Percentiles rank a stretch among this genome's conserved stretches.
Conservation (phyloP, 92 coral and sea anemone genomes). For the Diadumene lineata region DNA sequence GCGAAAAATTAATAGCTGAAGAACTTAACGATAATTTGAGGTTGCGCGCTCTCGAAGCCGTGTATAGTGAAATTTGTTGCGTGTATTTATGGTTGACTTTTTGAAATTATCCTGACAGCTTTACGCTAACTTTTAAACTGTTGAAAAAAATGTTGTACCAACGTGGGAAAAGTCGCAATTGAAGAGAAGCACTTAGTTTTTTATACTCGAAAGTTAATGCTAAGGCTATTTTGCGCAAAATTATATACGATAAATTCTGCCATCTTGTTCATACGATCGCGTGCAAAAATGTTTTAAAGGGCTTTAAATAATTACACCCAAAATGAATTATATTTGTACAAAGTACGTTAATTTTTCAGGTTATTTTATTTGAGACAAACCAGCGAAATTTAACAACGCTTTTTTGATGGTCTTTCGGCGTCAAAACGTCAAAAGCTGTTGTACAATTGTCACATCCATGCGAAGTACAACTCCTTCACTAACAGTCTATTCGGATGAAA, state of each 20-base stretch:
- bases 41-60: constrained; percentile 21
- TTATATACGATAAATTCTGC: too few species aligned
- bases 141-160: too few species aligned
- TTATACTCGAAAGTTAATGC: neutral
- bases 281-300: too few species aligned
- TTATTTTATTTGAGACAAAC: too few species aligned
- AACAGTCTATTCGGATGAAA: neutral
- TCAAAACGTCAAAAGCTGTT: constrained; percentile 15
- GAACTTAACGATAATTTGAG: constrained; percentile 43
- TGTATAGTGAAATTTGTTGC: neutral
- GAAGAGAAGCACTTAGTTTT: neutral
- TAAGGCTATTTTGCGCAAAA: neutral
- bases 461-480: constrained; percentile 17
- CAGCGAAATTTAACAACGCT: too few species aligned
- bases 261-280: too few species aligned
- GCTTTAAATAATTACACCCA: too few species aligned
- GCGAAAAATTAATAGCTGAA: constrained; percentile 23
- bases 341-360: too few species aligned
- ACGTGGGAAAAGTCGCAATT: too few species aligned
- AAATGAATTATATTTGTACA: too few species aligned
- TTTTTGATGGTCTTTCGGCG: too few species aligned
- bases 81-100: neutral
- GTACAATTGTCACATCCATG: constrained; percentile 21
- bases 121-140: too few species aligned
- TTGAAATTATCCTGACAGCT: neutral